Evolutionary conservation across 2,888 invertebrate genomes (phyloP), one percentile per base, ranked within the genome.

Genomic region (Electrophaes corylata): DNA sequence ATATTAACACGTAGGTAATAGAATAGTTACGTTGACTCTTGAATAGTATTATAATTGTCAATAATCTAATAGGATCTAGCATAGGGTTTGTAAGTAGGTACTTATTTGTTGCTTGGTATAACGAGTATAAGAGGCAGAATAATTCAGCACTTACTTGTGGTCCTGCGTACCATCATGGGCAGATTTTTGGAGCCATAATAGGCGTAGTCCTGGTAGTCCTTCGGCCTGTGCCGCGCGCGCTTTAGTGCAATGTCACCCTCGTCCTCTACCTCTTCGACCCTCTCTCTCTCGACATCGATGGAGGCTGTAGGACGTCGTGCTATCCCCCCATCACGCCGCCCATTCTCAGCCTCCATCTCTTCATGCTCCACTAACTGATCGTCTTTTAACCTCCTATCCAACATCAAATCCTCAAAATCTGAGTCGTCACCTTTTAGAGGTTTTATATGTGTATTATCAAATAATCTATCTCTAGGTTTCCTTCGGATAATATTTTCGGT

Each of bases 111-210:
- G n/a, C n/a, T n/a, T n/a, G n/a, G n/a, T n/a, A n/a, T n/a, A n/a
- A n/a, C n/a, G n/a, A n/a, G n/a, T n/a, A n/a, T n/a, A n/a, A n/a
- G n/a, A n/a, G n/a, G n/a, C n/a, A n/a, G n/a, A 29, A 29, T 10
- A 10, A 29, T 29, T 10, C 6, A 10, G 1, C 35, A 60, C 71
- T 72, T 73, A 88, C 88, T 83, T 73, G 78, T 75, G 5, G 81
- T 77, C 18, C 76, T 76, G 18, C 77, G 78, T 12, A 76, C 62
- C 3, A 82, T 61, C 18, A 60, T 63, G 0, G 86, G 83, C 29
- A 85, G 61, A 65, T 80, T 83, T 62, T 79, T 83, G 84, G 84
- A 84, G 54, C 86, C 87, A 52, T 83, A 83, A 67, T 86, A 90
- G 31, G 86, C 82, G 61, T 87, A 84, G 31, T 83, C 78, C 3